Conservation (phyloP, 2,888 invertebrate species). For the Thumatha senex region DNA sequence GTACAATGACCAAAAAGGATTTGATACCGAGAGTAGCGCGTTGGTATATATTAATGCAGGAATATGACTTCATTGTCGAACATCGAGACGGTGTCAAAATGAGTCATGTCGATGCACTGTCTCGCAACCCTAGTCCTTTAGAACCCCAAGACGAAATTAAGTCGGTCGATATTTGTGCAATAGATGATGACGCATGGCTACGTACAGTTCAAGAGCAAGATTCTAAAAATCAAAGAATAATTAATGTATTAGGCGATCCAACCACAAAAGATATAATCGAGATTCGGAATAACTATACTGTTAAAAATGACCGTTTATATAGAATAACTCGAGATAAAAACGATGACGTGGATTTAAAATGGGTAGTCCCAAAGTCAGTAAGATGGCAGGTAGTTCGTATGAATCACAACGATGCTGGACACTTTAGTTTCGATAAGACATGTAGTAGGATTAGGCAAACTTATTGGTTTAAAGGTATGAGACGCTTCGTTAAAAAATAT, state of each 20-base stretch:
- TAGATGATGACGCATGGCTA: slow-evolving; percentile 15
- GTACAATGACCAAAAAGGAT: background rate
- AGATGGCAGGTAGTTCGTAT: slow-evolving; percentile 6
- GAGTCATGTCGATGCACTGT: slow-evolving; percentile 10
- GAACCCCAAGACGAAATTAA: too few relatives aligned
- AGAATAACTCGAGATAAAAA: background rate
- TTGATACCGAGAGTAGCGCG: background rate
- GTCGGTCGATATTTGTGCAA: background rate
- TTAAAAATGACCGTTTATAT: slow-evolving; percentile 27
- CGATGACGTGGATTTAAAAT: background rate
- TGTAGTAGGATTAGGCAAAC: background rate
- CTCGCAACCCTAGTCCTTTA: slow-evolving; percentile 10
- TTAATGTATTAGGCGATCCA: slow-evolving; percentile 12
- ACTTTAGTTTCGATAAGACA: background rate
- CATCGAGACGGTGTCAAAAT: slow-evolving; percentile 10
- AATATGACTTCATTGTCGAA: slow-evolving; percentile 7
- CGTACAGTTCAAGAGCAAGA: slow-evolving; percentile 20
- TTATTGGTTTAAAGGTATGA: background rate
- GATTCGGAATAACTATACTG: slow-evolving; percentile 19
- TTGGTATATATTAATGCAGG: background rate
- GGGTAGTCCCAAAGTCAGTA: slow-evolving; percentile 2
- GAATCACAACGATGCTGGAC: slow-evolving; percentile 2
- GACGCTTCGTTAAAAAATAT: background rate
- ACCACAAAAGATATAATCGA: slow-evolving; percentile 3
- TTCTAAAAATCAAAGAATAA: slow-evolving; percentile 17